phyloP scores from a whole-genome alignment of 2,888 invertebrate species.

The Cheilosia pagana region DNA sequence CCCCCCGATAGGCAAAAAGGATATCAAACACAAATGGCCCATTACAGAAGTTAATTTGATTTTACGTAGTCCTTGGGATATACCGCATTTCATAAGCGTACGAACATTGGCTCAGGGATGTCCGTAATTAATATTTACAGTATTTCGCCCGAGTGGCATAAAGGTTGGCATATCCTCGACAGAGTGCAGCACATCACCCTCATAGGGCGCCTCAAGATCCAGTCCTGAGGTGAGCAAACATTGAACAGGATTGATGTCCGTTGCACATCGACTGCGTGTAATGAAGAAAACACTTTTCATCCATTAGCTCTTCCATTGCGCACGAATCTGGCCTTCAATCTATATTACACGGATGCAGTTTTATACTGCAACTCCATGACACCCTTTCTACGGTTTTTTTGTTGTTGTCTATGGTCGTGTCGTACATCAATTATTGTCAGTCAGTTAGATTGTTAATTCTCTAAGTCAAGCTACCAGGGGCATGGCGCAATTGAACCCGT shows the following conservation, averaged over 20 bases:
- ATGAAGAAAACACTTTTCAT: constrained; percentile 30
- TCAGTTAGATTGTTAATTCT: constrained; percentile 70
- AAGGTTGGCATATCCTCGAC: not conserved
- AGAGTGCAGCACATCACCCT: not conserved
- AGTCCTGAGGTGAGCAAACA: not conserved
- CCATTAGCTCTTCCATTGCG: constrained; percentile 40
- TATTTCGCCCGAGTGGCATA: not conserved
- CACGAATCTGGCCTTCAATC: constrained; percentile 45
- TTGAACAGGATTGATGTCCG: not conserved
- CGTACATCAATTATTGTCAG: constrained; percentile 70
- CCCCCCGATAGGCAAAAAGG: constrained; percentile 59
- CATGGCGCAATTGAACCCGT: constrained; percentile 47
- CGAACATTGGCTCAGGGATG: constrained; percentile 33
- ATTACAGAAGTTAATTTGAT: constrained; percentile 72
- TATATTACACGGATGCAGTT: constrained; percentile 54
- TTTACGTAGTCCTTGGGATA: constrained; percentile 58
- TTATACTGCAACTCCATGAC: constrained; percentile 28
- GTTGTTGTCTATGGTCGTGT: constrained; percentile 32
- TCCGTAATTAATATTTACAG: constrained; percentile 45
- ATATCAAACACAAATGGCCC: constrained; percentile 70
- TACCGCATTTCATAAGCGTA: constrained; percentile 42
- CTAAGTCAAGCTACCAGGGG: constrained; percentile 63
- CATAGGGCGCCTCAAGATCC: too few species aligned
- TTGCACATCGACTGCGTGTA: not conserved
- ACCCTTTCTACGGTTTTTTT: constrained; percentile 6